Evolutionary conservation across 2,888 invertebrate species (phyloP), one percentile per base, ranked within the genome.

Genomic region (Lysandra coridon): DNA sequence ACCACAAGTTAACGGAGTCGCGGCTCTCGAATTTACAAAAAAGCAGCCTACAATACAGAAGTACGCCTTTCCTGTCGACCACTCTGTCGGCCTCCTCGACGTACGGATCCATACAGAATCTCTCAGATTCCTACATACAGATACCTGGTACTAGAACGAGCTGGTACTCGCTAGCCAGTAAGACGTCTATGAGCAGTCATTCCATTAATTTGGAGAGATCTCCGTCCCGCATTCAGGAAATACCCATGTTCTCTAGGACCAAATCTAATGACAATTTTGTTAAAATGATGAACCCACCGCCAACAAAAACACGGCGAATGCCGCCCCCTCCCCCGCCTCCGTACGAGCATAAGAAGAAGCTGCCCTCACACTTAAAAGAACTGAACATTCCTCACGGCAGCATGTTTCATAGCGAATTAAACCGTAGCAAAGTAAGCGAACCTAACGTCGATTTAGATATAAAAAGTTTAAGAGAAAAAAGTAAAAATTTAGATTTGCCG

Each of bases 401-500:
- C 80, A 83, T 84, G 81, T 83, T 86, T 78, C 86, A 87, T 81
- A 89, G 88, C 90, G 92, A 91, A 82, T 83, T 84, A 82, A 87
- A 85, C 87, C 85, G 85, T 80, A 90, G 83, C 84, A 94, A 90
- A 91, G 85, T 85, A 82, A 93, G 90, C 87, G 91, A 93, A 84
- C 84, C 90, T 79, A 94, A 93, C 90, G 92, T 93, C 91, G 94
- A 94, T 90, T 88, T 94, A 91, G 98, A 98, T 90, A 98, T 98
- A 85, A 97, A 97, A 87, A 96, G 97, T 83, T 94, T 98, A 81
- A 96, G 98, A 80, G 98, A 98, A 91, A 98, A 98, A 92, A 98
- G 98, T 92, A 97, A 97, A 88, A 97, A 98, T 88, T 95, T 98
- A 86, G 98, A 98, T 92, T 95, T 99, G 90, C 99, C 99, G 33